Conservation (phyloP, 2,888 invertebrate genomes). For the Cyclophora punctaria region DNA sequence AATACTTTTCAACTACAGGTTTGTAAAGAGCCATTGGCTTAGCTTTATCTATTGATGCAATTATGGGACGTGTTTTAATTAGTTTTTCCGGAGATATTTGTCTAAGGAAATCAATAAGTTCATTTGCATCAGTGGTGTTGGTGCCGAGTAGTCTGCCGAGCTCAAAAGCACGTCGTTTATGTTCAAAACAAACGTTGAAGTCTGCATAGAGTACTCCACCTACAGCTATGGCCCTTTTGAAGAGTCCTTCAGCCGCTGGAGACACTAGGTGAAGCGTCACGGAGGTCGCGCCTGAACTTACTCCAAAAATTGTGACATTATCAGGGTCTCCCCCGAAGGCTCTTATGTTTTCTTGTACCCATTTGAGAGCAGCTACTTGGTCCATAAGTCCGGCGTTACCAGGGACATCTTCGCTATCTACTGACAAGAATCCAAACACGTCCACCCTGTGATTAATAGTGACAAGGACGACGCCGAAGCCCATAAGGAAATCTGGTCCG, state of each 20-base stretch:
- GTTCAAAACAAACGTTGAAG: conserved; percentile 56
- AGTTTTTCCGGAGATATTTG: conserved; percentile 32
- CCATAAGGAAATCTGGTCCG: conserved; percentile 53
- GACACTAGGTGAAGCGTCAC: conserved; percentile 51
- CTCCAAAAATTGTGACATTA: conserved; percentile 61
- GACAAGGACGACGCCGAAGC: conserved; percentile 48
- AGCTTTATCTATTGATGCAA: not conserved
- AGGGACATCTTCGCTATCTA: conserved; percentile 53
- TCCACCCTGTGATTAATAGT: conserved; percentile 59
- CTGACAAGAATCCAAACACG: conserved; percentile 49
- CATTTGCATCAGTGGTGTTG: conserved; percentile 36
- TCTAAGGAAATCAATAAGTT: conserved; percentile 38
- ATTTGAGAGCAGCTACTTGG: conserved; percentile 54
- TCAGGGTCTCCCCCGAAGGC: conserved; percentile 16
- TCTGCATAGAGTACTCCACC: conserved; percentile 79
- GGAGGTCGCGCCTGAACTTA: conserved; percentile 52
- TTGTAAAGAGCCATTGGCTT: not conserved
- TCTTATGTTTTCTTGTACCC: conserved; percentile 58
- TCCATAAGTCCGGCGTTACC: conserved; percentile 68
- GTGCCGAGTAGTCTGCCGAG: conserved; percentile 41
- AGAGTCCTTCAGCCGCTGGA: conserved; percentile 58
- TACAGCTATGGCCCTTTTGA: conserved; percentile 75
- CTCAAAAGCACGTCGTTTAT: conserved; percentile 57
- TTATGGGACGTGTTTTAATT: not conserved
- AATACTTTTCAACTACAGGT: not conserved